Evolutionary conservation across 2,888 invertebrate species (phyloP).

Genomic region (Morpho achilles): DNA sequence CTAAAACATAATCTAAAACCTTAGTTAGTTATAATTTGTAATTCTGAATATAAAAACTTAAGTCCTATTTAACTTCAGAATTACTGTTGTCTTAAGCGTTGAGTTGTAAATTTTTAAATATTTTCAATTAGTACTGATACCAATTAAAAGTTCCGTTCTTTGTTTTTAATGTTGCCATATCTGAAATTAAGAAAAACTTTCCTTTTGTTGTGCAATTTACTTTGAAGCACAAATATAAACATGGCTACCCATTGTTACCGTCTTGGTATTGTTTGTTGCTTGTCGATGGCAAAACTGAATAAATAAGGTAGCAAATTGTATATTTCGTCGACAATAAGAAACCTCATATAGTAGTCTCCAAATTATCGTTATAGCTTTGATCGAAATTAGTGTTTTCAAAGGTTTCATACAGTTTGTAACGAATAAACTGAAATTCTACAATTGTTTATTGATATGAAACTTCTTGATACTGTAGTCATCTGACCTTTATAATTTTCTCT

Average conservation of each 20-base stretch:
- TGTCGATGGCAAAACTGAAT: constrained; percentile 24
- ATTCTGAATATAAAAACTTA: neutral
- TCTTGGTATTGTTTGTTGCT: constrained; percentile 18
- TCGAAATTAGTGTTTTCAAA: constrained; percentile 41
- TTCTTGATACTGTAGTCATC: no score
- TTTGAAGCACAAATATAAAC: constrained; percentile 17
- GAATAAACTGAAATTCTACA: no score
- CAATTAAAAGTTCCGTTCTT: no score
- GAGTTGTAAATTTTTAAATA: no score
- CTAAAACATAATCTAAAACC: no score
- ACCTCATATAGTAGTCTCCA: constrained; percentile 37
- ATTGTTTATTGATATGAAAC: no score
- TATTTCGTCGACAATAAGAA: constrained; percentile 42
- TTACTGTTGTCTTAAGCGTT: neutral
- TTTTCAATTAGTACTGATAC: no score
- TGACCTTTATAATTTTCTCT: no score
- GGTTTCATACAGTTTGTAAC: neutral
- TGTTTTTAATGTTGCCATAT: no score
- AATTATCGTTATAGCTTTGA: constrained; percentile 39
- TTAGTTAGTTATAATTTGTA: no score
- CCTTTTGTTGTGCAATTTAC: constrained; percentile 5
- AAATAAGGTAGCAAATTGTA: constrained; percentile 32
- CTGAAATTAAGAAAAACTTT: no score
- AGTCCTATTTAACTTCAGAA: neutral
- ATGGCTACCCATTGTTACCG: constrained; percentile 14